phyloP scores from a whole-genome alignment of 2,888 invertebrate species.

The Pyrrhia umbra region DNA sequence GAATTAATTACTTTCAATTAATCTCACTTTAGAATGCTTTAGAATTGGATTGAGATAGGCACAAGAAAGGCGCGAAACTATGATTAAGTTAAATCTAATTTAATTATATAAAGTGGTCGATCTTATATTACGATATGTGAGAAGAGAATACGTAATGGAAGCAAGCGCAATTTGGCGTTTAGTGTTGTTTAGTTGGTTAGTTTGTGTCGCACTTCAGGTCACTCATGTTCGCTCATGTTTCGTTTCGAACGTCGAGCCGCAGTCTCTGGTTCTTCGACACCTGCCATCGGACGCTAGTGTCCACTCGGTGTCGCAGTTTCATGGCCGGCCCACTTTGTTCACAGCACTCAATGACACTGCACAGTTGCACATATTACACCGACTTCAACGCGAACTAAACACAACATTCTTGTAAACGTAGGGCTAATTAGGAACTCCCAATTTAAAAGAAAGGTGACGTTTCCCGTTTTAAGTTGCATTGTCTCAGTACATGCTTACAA shows the following conservation, averaged over 20 bases:
- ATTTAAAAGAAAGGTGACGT: constrained; percentile 64
- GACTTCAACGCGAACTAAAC: constrained; percentile 60
- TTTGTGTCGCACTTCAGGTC: constrained; percentile 57
- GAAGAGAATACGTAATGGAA: constrained; percentile 85
- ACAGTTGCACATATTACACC: constrained; percentile 78
- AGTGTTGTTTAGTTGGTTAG: constrained; percentile 64
- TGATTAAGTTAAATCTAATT: constrained; percentile 76
- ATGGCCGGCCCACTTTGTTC: constrained; percentile 89
- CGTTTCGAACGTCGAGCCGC: constrained; percentile 87
- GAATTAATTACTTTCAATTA: constrained; percentile 76
- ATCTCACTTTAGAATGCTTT: constrained; percentile 81
- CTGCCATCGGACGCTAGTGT: constrained; percentile 85
- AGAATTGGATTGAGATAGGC: constrained; percentile 86
- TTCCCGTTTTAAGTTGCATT: constrained; percentile 75
- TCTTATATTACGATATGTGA: constrained; percentile 87
- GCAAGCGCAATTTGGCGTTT: constrained; percentile 89
- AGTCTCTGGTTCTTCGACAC: constrained; percentile 88
- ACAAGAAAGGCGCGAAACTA: constrained; percentile 87
- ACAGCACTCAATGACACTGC: constrained; percentile 85
- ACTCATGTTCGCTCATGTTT: constrained; percentile 81
- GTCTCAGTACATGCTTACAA: constrained; percentile 83
- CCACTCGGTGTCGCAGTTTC: constrained; percentile 83
- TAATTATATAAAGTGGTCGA: constrained; percentile 76
- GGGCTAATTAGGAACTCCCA: constrained; percentile 62
- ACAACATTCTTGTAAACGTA: constrained; percentile 60